phyloP scores from a whole-genome alignment of 2,113 vertebrate species.

The Lepisosteus osseus region DNA sequence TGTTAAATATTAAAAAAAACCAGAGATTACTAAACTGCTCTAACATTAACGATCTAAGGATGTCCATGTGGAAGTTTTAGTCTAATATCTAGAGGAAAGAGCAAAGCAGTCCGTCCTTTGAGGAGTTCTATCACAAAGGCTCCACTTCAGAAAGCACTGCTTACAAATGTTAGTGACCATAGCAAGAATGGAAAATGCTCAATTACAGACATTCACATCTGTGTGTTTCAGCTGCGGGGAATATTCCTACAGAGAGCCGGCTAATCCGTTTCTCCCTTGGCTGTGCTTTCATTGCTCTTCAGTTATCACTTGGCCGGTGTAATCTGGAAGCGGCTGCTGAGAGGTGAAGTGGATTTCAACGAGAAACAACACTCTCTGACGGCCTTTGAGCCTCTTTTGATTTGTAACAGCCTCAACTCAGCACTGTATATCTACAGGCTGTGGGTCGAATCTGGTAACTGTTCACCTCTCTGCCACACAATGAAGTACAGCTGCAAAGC shows the following conservation, averaged over 20 bases:
- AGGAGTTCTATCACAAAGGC: no score
- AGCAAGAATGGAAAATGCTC: not conserved
- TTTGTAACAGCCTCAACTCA: not conserved
- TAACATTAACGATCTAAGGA: no score
- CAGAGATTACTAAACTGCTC: no score
- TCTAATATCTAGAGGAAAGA: no score
- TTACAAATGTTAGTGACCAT: no score
- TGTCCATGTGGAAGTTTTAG: no score
- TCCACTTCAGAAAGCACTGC: not conserved
- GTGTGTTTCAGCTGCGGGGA: not conserved
- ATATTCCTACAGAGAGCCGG: not conserved
- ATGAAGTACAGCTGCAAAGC: no score
- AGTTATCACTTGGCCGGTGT: not conserved
- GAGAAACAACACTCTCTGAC: not conserved
- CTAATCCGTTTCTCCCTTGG: not conserved
- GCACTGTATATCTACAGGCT: not conserved
- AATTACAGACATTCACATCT: not conserved
- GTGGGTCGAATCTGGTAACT: not conserved
- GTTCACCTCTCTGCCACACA: not conserved
- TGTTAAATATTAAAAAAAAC: no score
- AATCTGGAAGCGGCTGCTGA: constrained; percentile 14
- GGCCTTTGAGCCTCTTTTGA: not conserved
- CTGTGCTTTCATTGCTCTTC: not conserved
- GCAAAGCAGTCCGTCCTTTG: no score
- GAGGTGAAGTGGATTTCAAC: not conserved